Evolutionary conservation across 1,140 invertebrate species (phyloP), one percentile per base, ranked within the genome.

Genomic region (Leptestheria dahalacensis): DNA sequence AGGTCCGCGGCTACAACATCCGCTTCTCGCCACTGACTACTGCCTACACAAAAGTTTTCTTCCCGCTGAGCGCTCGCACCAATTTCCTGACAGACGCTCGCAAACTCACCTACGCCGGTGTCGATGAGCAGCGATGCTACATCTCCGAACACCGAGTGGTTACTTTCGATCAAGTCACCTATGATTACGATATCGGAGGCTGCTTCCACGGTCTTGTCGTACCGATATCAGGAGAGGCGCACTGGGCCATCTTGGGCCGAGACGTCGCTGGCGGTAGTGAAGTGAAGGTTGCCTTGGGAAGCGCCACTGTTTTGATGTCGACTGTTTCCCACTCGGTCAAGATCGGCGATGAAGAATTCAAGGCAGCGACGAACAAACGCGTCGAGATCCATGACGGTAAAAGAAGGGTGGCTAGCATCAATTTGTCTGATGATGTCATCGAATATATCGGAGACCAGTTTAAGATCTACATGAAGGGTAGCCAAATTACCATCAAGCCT

Each of bases 151-250:
- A 57, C 23, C 1, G 12, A 3, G 41, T 57, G 11, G 29, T 46
- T 9, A 57, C 56, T 9, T 57, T 20, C 24, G 56, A 57, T 2
- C n/a, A 26, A 23, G 56, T 23, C 25, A 1, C 9, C 25, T 57
- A 57, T 26, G 47, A 57, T 20, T 57, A 57, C 56, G 48, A 29
- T 12, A 46, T 57, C 12, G 33, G 48, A n/a, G 21, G 18, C 1
- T 57, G 56, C 15, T 23, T 23, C 23, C 56, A 57, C 33, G 41
- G 46, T n/a, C 25, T 57, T 20, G 23, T 49, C 33, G 3, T 57
- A 23, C 41, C 10, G 20, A 2, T 18, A 47, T 18, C 10, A 23
- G 10, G 12, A n/a, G 1, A 18, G 12, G n/a, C 20, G 46, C 47
- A 18, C 49, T 51, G 49, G 18, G 56, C 21, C 47, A 23, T 47